phyloP scores from a whole-genome alignment of 2,113 vertebrate species.

The Sylvilagus bachmani region DNA sequence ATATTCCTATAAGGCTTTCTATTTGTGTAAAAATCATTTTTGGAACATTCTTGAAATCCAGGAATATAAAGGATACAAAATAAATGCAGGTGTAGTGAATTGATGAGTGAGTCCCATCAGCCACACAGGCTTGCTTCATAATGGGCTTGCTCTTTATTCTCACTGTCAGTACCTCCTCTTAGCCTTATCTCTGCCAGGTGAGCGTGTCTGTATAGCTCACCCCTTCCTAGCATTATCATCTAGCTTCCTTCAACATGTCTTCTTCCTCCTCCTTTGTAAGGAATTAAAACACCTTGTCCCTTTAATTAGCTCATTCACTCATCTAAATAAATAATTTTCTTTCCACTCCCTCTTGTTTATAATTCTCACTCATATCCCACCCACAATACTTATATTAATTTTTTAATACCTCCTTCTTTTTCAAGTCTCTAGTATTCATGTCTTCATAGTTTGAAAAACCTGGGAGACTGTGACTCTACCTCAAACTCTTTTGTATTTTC shows the following conservation, averaged over 20 bases:
- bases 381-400: not conserved
- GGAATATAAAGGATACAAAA: not conserved
- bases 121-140: not conserved
- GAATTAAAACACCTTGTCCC: not conserved
- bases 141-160: not conserved
- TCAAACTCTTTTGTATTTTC: not conserved
- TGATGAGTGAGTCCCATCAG: not conserved
- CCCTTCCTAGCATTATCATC: not conserved
- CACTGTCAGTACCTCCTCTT: not conserved
- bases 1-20: not conserved
- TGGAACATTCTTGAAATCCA: not conserved
- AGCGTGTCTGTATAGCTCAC: not conserved
- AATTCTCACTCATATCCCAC: not conserved
- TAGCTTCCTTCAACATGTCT: constrained; percentile 2
- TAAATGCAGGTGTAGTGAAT: not conserved
- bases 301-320: constrained; percentile 3
- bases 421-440: not conserved
- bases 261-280: not conserved
- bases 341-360: not conserved
- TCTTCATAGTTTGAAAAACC: not conserved
- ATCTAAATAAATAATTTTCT: not conserved
- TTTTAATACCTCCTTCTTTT: not conserved
- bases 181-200: not conserved
- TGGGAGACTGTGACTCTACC: not conserved
- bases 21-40: not conserved